These are phyloP conservation scores for Gryllus bimaculatus DNA, from an alignment of 1,140 invertebrate genomes.

Conservation along the genomic window DNA sequence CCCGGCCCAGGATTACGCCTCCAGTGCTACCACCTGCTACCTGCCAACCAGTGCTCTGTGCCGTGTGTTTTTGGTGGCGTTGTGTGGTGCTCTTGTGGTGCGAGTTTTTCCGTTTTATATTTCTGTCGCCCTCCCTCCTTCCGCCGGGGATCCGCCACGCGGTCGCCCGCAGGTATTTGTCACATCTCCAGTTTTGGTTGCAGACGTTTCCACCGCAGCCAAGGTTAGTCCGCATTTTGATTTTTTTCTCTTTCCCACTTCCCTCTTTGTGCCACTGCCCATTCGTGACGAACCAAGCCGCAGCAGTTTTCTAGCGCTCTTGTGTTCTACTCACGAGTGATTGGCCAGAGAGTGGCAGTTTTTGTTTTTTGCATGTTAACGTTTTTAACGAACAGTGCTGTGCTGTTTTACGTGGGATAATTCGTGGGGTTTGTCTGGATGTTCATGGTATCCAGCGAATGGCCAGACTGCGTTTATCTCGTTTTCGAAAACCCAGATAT, in stretches of 20 bases:
- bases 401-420: no score
- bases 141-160: neutral
- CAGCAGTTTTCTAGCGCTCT: neutral
- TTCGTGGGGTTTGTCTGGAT: no score
- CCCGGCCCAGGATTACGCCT: neutral
- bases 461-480: no score
- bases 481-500: no score
- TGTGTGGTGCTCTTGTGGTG: neutral
- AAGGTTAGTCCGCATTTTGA: neutral
- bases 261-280: neutral
- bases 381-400: no score
- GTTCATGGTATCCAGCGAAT: no score
- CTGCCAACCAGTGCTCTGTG: neutral
- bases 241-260: neutral
- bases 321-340: neutral
- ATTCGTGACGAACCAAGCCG: neutral
- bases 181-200: neutral
- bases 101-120: neutral
- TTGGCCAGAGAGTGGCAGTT: neutral
- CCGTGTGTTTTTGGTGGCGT: neutral
- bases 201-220: neutral
- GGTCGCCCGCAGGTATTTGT: neutral
- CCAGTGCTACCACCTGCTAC: neutral
- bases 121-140: neutral
- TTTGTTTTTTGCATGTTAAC: neutral